A percentile compares a stretch with the other conserved stretches of the same genome.
Evolutionary conservation across 2,797 vertebrate species (phyloP).

Genomic region (Sparidentex hasta): DNA sequence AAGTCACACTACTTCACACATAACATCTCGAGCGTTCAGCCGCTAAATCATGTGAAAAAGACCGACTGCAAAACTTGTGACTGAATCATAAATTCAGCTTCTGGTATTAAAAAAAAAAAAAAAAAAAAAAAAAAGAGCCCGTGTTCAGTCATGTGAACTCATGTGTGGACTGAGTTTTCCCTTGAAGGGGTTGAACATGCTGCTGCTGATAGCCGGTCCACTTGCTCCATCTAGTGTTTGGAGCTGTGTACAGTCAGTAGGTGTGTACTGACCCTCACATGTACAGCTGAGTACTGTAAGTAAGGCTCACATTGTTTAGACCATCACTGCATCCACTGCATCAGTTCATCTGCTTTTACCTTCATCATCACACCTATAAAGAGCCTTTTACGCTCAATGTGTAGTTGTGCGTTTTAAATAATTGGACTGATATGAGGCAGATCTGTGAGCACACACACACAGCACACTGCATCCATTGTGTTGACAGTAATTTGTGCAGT

Average conservation of each 20-base stretch:
- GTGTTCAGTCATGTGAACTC: background rate
- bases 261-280: too few relatives aligned
- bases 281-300: background rate
- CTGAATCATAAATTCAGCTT: background rate
- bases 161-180: background rate
- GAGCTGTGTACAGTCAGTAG: background rate
- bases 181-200: background rate
- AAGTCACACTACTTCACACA: background rate
- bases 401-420: background rate
- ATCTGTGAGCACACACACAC: background rate
- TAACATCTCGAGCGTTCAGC: background rate
- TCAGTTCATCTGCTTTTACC: constrained; percentile 2
- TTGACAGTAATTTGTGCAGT: background rate
- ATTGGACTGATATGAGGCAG: background rate
- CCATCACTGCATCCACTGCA: background rate
- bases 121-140: background rate
- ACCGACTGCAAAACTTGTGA: background rate
- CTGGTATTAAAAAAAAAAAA: background rate
- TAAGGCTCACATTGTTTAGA: background rate
- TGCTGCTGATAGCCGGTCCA: constrained; percentile 14
- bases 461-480: background rate
- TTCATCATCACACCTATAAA: background rate
- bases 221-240: constrained; percentile 78
- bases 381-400: background rate
- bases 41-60: background rate